phyloP scores from a whole-genome alignment of 2,797 vertebrate species.

The Alca torda region DNA sequence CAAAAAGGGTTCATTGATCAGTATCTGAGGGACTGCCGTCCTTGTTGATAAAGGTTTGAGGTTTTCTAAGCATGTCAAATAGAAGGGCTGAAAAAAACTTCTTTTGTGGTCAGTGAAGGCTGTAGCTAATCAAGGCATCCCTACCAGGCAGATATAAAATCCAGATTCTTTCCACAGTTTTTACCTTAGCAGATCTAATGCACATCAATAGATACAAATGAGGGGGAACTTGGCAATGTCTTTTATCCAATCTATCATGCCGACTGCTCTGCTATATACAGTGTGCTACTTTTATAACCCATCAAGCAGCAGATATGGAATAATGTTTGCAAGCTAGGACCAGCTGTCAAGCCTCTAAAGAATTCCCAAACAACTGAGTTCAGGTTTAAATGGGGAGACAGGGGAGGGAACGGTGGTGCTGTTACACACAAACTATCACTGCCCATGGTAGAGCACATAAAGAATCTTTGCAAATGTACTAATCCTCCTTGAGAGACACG shows the following conservation, averaged over 20 bases:
- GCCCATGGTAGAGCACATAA: slow-evolving; percentile 20
- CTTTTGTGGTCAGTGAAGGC: not conserved
- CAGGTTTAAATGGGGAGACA: slow-evolving; percentile 43
- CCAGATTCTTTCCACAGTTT: slow-evolving; percentile 53
- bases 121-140: slow-evolving; percentile 39
- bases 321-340: slow-evolving; percentile 61
- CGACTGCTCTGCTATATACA: slow-evolving; percentile 33
- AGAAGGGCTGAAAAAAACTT: not conserved
- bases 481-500: slow-evolving; percentile 75
- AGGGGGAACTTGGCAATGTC: slow-evolving; percentile 54
- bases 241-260: slow-evolving; percentile 60
- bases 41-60: not conserved
- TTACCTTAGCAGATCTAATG: slow-evolving; percentile 57
- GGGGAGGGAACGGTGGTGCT: not conserved
- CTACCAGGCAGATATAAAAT: slow-evolving; percentile 62
- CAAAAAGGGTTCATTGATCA: not conserved
- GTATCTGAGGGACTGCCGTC: not conserved
- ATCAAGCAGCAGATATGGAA: slow-evolving; percentile 66
- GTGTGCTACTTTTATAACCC: slow-evolving; percentile 66
- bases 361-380: slow-evolving; percentile 55
- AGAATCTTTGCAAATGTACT: slow-evolving; percentile 71
- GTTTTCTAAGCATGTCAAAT: not conserved
- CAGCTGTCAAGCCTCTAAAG: slow-evolving; percentile 70
- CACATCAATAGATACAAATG: slow-evolving; percentile 25
- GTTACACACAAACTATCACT: not conserved